Evolutionary conservation across 2,113 vertebrate species (phyloP), one percentile per base, ranked within the genome.

Genomic region (Shinisaurus crocodilurus): DNA sequence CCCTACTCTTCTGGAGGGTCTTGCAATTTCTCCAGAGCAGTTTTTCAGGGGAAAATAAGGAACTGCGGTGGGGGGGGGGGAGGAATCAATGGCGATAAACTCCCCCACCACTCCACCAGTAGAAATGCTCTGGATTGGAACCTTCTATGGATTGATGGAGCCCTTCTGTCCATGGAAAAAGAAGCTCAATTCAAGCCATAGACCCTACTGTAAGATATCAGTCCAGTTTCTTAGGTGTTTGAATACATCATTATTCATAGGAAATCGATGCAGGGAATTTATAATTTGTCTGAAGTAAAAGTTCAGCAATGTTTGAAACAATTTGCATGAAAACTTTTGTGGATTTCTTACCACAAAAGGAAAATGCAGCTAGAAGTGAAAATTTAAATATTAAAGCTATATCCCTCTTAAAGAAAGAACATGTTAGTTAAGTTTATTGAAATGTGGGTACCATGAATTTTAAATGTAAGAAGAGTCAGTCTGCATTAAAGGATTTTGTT

Each of bases 401-500:
- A 92, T 83, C 91, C 80, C 89, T 95, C 90, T 91, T 79, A 84
- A 82, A 90, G 79, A 88, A 79, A 63, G 92, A 94, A 45, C 10
- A 60, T 40, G 91, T 90, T 93, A 89, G 86, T 86, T 5, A 91
- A 92, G 85, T 94, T 93, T 92, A 88, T 82, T 95, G 88, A 93
- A 96, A 93, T 91, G 86, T 95, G 94, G 90, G 93, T 94, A 40
- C 88, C 90, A 92, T 94, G 92, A 90, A 70, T 95, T 95, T 96
- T 93, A 95, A 92, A 92, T 79, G 74, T 93, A 89, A 93, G 94
- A 95, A 91, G 29, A 77, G 54, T 32, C 74, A 94, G 54, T 82
- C 81, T 83, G 86, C 93, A 74, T 86, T 88, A 96, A 96, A 96
- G 93, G 94, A 85, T 92, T 90, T 87, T 93, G 96, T 93, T 95